Evolutionary conservation across 2,113 vertebrate species (phyloP).

Genomic region (Thalassarche chlororhynchos): DNA sequence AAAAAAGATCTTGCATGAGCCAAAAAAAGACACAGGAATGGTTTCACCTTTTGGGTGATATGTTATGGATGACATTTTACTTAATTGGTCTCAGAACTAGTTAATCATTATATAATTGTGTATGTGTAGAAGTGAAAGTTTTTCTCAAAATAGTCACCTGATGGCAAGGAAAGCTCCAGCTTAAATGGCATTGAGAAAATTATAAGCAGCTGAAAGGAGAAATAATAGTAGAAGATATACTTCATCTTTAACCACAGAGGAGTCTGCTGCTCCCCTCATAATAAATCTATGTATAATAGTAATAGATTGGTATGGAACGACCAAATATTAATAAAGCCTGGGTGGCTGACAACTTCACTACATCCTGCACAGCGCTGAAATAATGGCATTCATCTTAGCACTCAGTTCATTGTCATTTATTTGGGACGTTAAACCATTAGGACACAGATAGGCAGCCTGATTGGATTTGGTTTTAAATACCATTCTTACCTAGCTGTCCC

Average conservation of each 20-base stretch:
- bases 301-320: slow-evolving; percentile 26
- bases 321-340: slow-evolving; percentile 57
- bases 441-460: not conserved
- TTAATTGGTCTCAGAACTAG: slow-evolving; percentile 20
- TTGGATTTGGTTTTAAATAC: not conserved
- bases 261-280: slow-evolving; percentile 9
- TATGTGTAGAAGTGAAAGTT: not conserved
- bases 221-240: not conserved
- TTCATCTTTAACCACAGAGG: slow-evolving; percentile 35
- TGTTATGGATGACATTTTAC: not conserved
- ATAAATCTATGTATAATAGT: slow-evolving; percentile 34
- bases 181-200: not conserved
- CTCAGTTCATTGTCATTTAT: not conserved
- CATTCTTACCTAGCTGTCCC: not conserved
- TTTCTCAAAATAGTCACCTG: slow-evolving; percentile 8
- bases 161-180: not conserved
- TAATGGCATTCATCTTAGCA: not conserved
- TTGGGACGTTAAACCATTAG: not conserved
- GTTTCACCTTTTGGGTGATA: not conserved
- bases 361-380: not conserved
- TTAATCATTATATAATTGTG: not conserved
- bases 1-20: not conserved
- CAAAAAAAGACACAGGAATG: not conserved
- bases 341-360: slow-evolving; percentile 45
- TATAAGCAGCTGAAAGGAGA: slow-evolving; percentile 17